Evolutionary conservation across 2,797 vertebrate species (phyloP).

Genomic region (Macrochelys suwanniensis): DNA sequence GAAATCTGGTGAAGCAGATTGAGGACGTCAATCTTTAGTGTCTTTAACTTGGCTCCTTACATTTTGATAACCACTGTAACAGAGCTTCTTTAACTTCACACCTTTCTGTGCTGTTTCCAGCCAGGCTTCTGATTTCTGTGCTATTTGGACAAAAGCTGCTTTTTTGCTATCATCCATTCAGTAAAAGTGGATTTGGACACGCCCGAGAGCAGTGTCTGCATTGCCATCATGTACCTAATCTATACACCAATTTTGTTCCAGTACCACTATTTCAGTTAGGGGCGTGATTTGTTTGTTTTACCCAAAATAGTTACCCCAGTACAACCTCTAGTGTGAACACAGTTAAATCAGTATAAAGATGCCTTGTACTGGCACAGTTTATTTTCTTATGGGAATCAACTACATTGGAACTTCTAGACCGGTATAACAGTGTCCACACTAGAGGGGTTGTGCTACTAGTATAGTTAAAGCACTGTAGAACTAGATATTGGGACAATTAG

Average conservation of each 20-base stretch:
- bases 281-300: neutral
- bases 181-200: neutral
- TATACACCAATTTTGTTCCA: neutral
- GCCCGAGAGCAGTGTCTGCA: neutral
- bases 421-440: neutral
- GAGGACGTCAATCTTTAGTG: neutral
- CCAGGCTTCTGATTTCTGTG: neutral
- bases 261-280: neutral
- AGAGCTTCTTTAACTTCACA: neutral
- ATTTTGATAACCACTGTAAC: neutral
- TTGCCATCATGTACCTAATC: neutral
- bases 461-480: neutral
- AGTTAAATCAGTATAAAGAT: neutral
- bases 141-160: neutral
- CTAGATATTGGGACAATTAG: neutral
- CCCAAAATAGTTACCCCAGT: neutral
- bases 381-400: neutral
- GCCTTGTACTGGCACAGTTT: neutral
- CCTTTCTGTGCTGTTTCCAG: neutral
- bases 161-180: neutral
- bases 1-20: neutral
- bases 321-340: neutral
- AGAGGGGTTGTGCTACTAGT: neutral
- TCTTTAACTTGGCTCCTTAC: fast-evolving
- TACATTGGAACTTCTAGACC: neutral